Evolutionary conservation across 2,113 vertebrate genomes (phyloP), one percentile per base, ranked within the genome.

Genomic region (Paradoxurus hermaphroditus): DNA sequence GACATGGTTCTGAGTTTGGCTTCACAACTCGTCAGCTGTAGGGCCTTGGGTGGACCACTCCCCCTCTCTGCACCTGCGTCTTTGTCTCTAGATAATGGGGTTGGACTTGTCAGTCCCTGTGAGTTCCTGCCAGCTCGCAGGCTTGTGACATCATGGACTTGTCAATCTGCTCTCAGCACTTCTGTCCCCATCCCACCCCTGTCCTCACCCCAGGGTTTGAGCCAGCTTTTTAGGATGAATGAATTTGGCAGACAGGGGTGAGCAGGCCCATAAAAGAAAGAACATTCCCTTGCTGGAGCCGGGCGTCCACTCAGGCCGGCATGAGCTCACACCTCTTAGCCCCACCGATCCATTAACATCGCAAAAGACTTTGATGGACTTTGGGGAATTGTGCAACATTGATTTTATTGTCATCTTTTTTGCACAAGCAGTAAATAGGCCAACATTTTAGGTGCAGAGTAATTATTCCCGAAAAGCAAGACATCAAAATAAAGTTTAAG

Each of bases 391-490:
- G 98, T 92, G 62, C 97, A 97, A 86, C 96, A 99, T 99, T 97
- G 98, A 99, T 99, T 99, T 99, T 98, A 98, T 99, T 99, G 98
- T 99, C 98, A 98, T 99, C 98, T 98, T 95, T 95, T 98, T 99
- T 98, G 98, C 98, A 98, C 98, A 98, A 98, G 98, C 98, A 98
- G 98, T 99, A 98, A 99, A 98, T 97, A 98, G 97, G 97, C 97
- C 98, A 98, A 98, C 98, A 98, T 98, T 99, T 98, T 98, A 98
- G 98, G 97, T 98, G 97, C 94, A 72, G 95, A 98, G 98, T 99
- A 98, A 99, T 99, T 99, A 98, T 99, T 99, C 98, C 98, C 51
- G 93, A 99, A 99, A 99, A 99, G 98, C 98, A 99, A 99, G 98
- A 98, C 98, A 98, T 99, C 98, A 98, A 97, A 98, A 98, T 98